phyloP scores from a whole-genome alignment of 2,888 invertebrate species.

The Diarsia mendica region DNA sequence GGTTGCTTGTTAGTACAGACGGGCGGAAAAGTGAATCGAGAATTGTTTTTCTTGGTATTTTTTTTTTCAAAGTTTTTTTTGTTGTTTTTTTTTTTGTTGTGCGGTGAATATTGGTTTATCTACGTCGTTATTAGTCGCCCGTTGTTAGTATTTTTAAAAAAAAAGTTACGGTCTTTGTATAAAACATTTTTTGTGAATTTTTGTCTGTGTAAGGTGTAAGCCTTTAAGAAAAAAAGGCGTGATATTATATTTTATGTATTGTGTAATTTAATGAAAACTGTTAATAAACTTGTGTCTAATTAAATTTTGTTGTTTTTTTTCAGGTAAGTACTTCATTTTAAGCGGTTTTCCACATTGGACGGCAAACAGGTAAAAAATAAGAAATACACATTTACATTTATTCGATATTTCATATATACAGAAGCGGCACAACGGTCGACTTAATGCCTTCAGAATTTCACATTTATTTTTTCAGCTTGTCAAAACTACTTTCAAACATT shows the following conservation, averaged over 20 bases:
- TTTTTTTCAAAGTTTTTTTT: neutral
- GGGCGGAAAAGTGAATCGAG: conserved; percentile 40
- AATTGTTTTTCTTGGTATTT: neutral
- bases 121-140: neutral
- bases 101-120: neutral
- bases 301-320: conserved; percentile 31
- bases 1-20: conserved; percentile 58
- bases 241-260: neutral
- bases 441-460: neutral
- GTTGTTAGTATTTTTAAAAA: neutral
- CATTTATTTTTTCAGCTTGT: neutral
- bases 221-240: neutral
- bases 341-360: neutral
- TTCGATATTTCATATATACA: neutral
- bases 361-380: conserved; percentile 25
- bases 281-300: neutral
- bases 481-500: conserved; percentile 20
- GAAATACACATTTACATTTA: neutral
- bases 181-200: neutral
- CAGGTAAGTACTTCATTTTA: conserved; percentile 44
- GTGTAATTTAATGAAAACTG: neutral
- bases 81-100: too few relatives aligned
- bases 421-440: neutral
- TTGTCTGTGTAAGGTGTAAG: too few relatives aligned
- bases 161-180: neutral